phyloP scores from a whole-genome alignment of 2,797 vertebrate species.

The Galaxias olidus region DNA sequence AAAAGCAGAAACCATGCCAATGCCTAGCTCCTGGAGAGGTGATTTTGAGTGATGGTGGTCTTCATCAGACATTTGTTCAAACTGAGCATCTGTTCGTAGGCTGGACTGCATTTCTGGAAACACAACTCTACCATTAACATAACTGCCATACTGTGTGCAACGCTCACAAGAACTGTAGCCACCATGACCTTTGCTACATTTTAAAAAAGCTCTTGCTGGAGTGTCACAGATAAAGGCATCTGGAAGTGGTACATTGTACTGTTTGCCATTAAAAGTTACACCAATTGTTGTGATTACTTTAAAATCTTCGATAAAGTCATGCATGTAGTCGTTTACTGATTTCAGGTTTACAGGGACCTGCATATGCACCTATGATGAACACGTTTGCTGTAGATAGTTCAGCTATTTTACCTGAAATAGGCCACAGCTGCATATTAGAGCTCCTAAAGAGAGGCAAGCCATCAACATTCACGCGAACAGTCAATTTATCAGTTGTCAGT shows the following conservation, averaged over 20 bases:
- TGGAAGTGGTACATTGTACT: conserved; percentile 7
- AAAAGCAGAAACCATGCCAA: neutral
- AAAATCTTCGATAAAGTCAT: neutral
- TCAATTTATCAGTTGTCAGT: neutral
- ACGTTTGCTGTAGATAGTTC: neutral
- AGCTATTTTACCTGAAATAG: neutral
- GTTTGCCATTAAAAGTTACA: neutral
- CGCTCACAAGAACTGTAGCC: conserved; percentile 1
- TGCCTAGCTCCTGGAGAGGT: conserved; percentile 5
- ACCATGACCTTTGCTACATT: conserved; percentile 1
- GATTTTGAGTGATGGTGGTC: neutral
- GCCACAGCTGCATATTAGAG: neutral
- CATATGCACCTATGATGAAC: neutral
- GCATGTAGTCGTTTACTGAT: neutral
- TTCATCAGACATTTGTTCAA: neutral
- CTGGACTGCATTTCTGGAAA: neutral
- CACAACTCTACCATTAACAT: neutral
- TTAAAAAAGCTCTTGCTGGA: neutral
- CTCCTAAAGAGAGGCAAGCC: neutral
- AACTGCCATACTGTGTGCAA: neutral
- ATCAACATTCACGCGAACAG: neutral
- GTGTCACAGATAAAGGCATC: conserved; percentile 7
- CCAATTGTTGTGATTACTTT: neutral
- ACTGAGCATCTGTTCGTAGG: neutral
- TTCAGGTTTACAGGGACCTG: neutral